Evolutionary conservation across 2,113 vertebrate species (phyloP), one percentile per base, ranked within the genome.

Genomic region (Actenoides hombroni): DNA sequence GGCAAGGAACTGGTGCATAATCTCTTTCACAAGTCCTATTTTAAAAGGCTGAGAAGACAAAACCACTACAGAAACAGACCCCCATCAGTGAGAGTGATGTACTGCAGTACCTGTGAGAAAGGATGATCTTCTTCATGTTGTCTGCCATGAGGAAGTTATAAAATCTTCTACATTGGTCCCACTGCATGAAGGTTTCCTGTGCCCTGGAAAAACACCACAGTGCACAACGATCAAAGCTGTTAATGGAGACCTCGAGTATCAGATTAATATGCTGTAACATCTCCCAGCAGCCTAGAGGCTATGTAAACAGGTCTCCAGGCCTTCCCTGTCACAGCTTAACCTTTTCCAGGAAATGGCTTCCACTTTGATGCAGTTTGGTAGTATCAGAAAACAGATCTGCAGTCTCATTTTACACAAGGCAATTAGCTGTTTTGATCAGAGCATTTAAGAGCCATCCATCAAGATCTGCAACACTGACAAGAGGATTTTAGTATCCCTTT

Each of bases 131-230:
- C 98, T 99, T 99, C 99, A 99, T 99, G 98, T 99, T 99, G 97
- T 99, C 99, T 0, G 99, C 99, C 99, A 99, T 99, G 83, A 99
- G 99, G 96, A 99, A 99, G 98, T 99, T 99, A 96, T 99, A 99
- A 97, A 99, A 99, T 75, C 99, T 98, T 70, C 99, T 98, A 75
- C 99, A 99, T 46, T 99, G 99, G 96, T 99, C 99, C 99, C 99
- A 99, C 88, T 99, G 99, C 90, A 99, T 98, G 98, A 99, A 99
- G 70, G 99, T 99, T 97, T 99, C 99, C 98, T 99, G 99, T 74
- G 99, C 99, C 96, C 99, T 99, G 92, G 16, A 93, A 82, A 92
- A 83, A 56, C 28, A 57, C 20, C 9, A 54, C 67, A 88, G n/a
- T 13, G 23, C 24, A 64, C 25, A 94, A 76, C 29, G 94, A 94